These are phyloP conservation scores for Ladona fulva DNA, from an alignment of 1,140 invertebrate genomes.

Conservation along the genomic window DNA sequence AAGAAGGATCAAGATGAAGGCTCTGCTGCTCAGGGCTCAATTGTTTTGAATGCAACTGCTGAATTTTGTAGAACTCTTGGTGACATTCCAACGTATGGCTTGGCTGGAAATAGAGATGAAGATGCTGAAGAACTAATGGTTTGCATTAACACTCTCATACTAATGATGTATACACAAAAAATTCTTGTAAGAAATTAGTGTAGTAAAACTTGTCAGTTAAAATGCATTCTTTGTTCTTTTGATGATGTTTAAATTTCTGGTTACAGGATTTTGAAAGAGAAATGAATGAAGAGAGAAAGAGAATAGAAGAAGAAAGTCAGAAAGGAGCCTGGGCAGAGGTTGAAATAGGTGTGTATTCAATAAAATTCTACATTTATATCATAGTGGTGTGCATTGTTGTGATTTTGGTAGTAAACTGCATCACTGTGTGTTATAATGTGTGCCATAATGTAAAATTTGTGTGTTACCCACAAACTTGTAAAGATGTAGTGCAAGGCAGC, in stretches of 20 bases:
- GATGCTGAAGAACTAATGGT: constrained; percentile 73
- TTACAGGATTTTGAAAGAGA: constrained; percentile 53
- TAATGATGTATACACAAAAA: background rate
- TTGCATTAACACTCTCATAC: constrained; percentile 27
- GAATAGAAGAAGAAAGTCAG: constrained; percentile 39
- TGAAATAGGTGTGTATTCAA: constrained; percentile 42
- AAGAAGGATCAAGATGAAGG: constrained; percentile 38
- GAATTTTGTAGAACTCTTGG: constrained; percentile 95
- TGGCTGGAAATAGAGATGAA: constrained; percentile 79
- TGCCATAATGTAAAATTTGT: too few species aligned
- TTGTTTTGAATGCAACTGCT: constrained; percentile 86
- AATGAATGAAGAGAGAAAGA: constrained; percentile 40
- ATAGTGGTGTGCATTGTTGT: too few species aligned
- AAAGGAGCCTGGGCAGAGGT: constrained; percentile 64
- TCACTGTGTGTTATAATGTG: too few species aligned
- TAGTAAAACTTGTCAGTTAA: background rate
- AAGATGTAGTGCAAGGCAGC: too few species aligned
- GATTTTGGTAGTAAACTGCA: too few species aligned
- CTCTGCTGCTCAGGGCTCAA: constrained; percentile 39
- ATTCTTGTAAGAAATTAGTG: too few species aligned
- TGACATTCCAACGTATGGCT: constrained; percentile 88
- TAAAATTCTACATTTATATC: constrained; percentile 16
- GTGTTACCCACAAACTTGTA: too few species aligned
- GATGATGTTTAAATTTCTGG: too few species aligned
- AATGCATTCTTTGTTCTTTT: constrained; percentile 16